These are phyloP conservation scores for Taenioides sp. DNA, from an alignment of 2,797 vertebrate species.

Conservation along the genomic window DNA sequence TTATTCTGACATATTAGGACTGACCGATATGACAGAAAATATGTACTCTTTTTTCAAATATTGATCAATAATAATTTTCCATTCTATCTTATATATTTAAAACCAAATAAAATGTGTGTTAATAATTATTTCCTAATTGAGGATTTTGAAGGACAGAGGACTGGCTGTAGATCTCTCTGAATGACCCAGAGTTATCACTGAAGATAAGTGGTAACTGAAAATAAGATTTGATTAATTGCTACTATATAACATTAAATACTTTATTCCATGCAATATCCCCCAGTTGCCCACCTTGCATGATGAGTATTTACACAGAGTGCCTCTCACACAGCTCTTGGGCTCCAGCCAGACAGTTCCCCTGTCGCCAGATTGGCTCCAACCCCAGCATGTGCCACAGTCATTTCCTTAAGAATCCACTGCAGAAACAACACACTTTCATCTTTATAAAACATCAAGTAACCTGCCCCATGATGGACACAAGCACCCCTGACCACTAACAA, in stretches of 20 bases:
- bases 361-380: conserved; percentile 73
- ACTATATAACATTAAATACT: too few species aligned
- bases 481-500: conserved; percentile 46
- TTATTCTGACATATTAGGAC: background rate
- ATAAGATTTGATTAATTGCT: too few species aligned
- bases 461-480: conserved; percentile 17
- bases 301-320: conserved; percentile 27
- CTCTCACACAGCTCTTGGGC: conserved; percentile 59
- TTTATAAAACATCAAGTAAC: conserved; percentile 44
- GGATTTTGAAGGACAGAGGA: too few species aligned
- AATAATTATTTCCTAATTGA: too few species aligned
- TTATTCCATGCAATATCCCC: background rate
- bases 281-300: background rate
- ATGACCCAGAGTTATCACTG: too few species aligned
- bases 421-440: conserved; percentile 82
- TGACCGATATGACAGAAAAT: too few species aligned
- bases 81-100: too few species aligned
- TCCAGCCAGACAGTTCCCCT: conserved; percentile 80
- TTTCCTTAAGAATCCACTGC: conserved; percentile 88
- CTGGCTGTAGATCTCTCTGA: too few species aligned
- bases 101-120: too few species aligned
- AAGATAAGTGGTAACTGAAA: too few species aligned
- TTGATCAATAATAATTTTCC: too few species aligned
- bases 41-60: too few species aligned
- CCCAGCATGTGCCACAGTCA: conserved; percentile 81